Conservation (phyloP, 1,140 invertebrate species). For the Heliconius congener region DNA sequence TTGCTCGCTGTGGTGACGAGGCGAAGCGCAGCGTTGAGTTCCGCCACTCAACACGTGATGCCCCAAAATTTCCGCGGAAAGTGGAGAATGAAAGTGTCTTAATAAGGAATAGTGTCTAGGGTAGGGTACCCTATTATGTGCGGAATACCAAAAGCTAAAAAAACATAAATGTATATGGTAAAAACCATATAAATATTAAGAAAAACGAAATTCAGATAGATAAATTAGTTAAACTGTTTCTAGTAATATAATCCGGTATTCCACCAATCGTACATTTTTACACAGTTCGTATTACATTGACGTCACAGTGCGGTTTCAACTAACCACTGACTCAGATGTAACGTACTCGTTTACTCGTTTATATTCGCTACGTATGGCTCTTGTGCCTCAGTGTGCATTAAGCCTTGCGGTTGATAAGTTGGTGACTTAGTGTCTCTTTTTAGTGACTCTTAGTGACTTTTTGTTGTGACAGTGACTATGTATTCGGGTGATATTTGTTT, state of each 20-base stretch:
- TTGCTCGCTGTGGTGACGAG: too few species aligned
- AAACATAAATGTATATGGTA: too few species aligned
- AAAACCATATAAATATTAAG: background rate
- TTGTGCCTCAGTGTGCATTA: conserved; percentile 46
- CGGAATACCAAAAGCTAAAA: too few species aligned
- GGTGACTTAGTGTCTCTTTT: conserved; percentile 20
- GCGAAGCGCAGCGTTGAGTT: too few species aligned
- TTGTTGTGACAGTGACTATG: conserved; percentile 52
- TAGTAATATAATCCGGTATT: conserved; percentile 39
- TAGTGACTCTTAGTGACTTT: conserved; percentile 17
- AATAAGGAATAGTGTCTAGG: too few species aligned
- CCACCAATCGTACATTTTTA: conserved; percentile 41
- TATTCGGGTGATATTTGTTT: conserved; percentile 62
- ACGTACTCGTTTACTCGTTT: conserved; percentile 39
- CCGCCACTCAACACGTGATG: too few species aligned
- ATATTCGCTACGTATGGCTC: conserved; percentile 51
- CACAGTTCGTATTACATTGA: conserved; percentile 51
- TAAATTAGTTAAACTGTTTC: background rate
- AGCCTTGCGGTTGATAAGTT: conserved; percentile 19
- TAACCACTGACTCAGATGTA: conserved; percentile 54
- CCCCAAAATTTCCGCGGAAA: too few species aligned
- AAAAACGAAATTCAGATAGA: background rate
- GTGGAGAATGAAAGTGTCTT: too few species aligned
- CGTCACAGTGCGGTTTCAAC: conserved; percentile 53
- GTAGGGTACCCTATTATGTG: too few species aligned